A percentile compares a stretch with the other conserved stretches of the same genome.
Conservation (phyloP, 2,888 invertebrate species). For the Acrobasis consociella region DNA sequence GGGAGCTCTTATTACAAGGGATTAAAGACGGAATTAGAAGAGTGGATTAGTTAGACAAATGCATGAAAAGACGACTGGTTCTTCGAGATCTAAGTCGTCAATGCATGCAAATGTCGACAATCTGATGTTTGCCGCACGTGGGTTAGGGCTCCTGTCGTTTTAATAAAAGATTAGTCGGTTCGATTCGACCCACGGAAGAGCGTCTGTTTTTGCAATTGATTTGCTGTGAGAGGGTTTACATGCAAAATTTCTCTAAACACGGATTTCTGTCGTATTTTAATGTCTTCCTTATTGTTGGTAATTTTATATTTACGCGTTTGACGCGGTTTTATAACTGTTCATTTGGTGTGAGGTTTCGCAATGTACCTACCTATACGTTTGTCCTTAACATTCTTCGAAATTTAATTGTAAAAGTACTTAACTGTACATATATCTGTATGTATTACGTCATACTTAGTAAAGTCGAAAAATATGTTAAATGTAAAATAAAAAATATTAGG, state of each 20-base stretch:
- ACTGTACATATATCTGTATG: too few species aligned
- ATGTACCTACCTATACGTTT: neutral
- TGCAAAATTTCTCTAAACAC: neutral
- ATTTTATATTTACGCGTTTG: neutral
- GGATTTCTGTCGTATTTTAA: neutral
- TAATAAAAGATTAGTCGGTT: constrained; percentile 67
- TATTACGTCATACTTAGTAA: too few species aligned
- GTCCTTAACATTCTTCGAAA: neutral
- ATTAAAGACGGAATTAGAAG: constrained; percentile 32
- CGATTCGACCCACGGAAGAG: constrained; percentile 72
- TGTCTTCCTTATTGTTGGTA: neutral
- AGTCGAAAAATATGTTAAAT: too few species aligned
- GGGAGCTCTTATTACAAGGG: constrained; percentile 30
- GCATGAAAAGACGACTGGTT: constrained; percentile 40
- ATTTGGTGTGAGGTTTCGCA: neutral
- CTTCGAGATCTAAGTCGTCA: constrained; percentile 65
- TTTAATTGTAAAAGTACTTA: neutral
- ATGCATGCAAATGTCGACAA: constrained; percentile 73
- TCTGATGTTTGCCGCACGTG: constrained; percentile 70
- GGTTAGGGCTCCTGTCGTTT: constrained; percentile 67
- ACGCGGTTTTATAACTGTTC: neutral
- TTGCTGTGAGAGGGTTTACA: constrained; percentile 30
- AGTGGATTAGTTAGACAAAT: constrained; percentile 36
- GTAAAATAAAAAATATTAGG: too few species aligned
- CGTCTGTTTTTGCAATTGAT: constrained; percentile 58